A percentile compares a stretch with the other conserved stretches of the same genome.
These are phyloP conservation scores for Apodemus agrarius DNA, from an alignment of 2,797 vertebrate species.

Conservation along the genomic window DNA sequence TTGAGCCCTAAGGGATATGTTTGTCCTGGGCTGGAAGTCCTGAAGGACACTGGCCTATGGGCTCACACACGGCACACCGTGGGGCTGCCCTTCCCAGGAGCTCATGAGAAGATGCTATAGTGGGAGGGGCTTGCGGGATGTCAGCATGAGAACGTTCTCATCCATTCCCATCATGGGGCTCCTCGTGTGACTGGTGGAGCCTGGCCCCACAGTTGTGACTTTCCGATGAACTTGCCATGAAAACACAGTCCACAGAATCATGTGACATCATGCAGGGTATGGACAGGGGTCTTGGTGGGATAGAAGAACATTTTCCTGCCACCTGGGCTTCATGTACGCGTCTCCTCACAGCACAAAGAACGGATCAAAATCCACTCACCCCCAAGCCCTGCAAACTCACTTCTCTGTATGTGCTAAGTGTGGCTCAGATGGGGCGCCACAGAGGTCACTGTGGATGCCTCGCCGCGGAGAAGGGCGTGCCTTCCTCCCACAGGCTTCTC, in stretches of 20 bases:
- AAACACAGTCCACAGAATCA: neutral
- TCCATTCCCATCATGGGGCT: neutral
- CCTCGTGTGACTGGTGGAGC: neutral
- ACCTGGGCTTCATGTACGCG: conserved; percentile 64
- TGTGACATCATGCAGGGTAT: conserved; percentile 77
- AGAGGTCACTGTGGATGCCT: accelerated
- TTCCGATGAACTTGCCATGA: neutral
- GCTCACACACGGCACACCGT: too few species aligned
- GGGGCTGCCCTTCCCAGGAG: neutral
- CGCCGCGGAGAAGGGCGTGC: conserved; percentile 46
- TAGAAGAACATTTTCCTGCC: conserved; percentile 80
- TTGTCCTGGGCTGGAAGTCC: neutral
- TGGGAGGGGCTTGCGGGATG: neutral
- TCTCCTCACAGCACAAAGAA: conserved; percentile 70
- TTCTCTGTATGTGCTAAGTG: conserved; percentile 48
- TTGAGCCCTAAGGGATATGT: neutral
- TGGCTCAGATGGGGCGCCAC: conserved; percentile 48
- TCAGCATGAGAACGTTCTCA: neutral
- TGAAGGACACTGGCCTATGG: neutral
- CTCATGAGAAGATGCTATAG: neutral
- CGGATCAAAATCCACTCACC: conserved; percentile 58
- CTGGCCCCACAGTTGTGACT: neutral
- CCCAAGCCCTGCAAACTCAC: neutral
- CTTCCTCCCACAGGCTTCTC: neutral
- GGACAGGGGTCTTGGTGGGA: conserved; percentile 74